A percentile compares a stretch with the other conserved stretches of the same genome.
Conservation (phyloP, 2,888 invertebrate genomes). For the Folsomia manolachei region DNA sequence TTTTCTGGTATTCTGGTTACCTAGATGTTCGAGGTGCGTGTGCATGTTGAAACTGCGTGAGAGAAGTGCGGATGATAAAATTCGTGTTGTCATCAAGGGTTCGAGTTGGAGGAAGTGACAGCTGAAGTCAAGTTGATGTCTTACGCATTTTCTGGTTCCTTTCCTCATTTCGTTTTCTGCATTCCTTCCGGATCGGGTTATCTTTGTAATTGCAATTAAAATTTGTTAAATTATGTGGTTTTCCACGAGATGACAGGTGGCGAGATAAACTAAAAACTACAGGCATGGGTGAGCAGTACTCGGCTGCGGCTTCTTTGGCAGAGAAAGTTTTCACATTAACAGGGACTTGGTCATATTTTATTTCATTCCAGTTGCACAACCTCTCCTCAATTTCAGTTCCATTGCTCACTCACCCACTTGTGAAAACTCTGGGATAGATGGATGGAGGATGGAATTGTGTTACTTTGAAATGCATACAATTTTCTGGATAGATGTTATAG, state of each 20-base stretch:
- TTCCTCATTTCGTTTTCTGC: slow-evolving; percentile 4
- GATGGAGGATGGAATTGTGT: neutral
- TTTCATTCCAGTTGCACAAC: no score
- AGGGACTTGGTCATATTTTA: neutral
- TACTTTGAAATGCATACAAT: neutral
- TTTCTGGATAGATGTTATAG: neutral
- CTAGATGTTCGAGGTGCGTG: no score
- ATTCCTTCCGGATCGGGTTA: slow-evolving; percentile 13
- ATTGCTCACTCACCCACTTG: no score
- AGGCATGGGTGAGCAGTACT: neutral
- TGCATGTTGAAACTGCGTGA: neutral
- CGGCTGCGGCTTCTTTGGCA: no score
- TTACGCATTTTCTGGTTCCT: no score
- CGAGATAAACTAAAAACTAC: slow-evolving; percentile 11
- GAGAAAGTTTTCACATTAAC: slow-evolving; percentile 20
- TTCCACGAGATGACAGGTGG: slow-evolving; percentile 16
- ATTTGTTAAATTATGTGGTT: slow-evolving; percentile 21
- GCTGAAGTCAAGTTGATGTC: neutral
- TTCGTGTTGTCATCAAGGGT: neutral
- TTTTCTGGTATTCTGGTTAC: neutral
- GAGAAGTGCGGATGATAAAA: neutral
- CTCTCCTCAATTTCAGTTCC: no score
- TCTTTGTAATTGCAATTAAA: slow-evolving; percentile 25
- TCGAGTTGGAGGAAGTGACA: neutral
- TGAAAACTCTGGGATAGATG: neutral